These are phyloP conservation scores for Macropis europaea DNA, from an alignment of 2,888 invertebrate species.

Conservation along the genomic window DNA sequence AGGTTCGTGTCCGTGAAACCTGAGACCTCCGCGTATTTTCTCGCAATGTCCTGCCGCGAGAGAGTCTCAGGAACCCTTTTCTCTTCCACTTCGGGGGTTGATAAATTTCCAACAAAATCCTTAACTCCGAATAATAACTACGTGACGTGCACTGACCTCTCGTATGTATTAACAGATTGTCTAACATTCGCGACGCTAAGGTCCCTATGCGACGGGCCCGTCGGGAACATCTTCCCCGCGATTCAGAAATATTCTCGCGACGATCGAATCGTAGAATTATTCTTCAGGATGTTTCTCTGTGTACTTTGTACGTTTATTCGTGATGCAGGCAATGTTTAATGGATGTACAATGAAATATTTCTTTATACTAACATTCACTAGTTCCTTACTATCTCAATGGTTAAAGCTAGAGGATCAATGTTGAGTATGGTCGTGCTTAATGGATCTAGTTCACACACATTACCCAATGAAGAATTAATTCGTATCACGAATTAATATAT, in stretches of 20 bases:
- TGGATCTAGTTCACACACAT: background rate
- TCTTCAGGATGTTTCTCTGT: background rate
- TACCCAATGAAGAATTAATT: background rate
- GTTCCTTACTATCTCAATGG: background rate
- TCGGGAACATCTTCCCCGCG: background rate
- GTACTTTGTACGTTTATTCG: background rate
- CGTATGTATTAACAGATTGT: conserved; percentile 56
- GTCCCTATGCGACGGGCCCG: conserved; percentile 36
- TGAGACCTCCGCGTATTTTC: conserved; percentile 60
- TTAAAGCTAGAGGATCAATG: conserved; percentile 22
- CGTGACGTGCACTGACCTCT: conserved; percentile 78
- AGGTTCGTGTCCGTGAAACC: conserved; percentile 26
- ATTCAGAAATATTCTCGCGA: background rate
- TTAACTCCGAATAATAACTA: conserved; percentile 69
- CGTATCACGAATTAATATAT: background rate
- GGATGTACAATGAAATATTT: background rate
- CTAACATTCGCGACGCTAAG: conserved; percentile 36
- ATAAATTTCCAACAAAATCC: conserved; percentile 63
- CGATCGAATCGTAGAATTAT: background rate
- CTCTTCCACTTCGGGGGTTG: conserved; percentile 54
- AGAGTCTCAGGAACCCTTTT: conserved; percentile 60
- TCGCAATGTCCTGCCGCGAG: conserved; percentile 61
- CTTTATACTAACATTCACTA: background rate
- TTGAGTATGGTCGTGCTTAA: conserved; percentile 7
- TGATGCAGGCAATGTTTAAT: background rate